These are phyloP conservation scores for Xerus rutilus DNA, from an alignment of 2,797 vertebrate genomes.

Conservation along the genomic window DNA sequence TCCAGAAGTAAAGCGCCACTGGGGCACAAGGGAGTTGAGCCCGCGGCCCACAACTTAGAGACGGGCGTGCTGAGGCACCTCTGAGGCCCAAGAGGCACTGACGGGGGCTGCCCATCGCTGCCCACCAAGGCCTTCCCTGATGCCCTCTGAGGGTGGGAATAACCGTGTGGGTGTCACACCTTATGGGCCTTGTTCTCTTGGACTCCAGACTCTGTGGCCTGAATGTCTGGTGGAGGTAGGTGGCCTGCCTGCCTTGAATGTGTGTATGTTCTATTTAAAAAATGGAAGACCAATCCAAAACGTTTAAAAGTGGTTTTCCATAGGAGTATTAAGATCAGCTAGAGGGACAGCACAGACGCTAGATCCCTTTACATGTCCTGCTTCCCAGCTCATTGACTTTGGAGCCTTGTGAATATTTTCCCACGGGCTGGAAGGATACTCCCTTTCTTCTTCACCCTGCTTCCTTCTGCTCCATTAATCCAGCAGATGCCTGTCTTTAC, in stretches of 20 bases:
- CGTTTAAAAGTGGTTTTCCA: not conserved
- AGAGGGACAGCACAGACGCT: not conserved
- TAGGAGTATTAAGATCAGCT: not conserved
- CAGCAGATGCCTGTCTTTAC: not conserved
- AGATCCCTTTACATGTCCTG: not conserved
- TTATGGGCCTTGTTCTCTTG: not conserved
- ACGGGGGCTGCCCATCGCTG: not conserved
- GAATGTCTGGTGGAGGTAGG: not conserved
- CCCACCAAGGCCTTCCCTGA: not conserved
- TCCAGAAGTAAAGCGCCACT: fast-evolving
- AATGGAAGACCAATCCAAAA: not conserved
- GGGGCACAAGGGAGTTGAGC: not conserved
- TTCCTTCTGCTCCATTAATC: too few relatives aligned
- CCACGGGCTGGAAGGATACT: too few relatives aligned
- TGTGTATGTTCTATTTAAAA: not conserved
- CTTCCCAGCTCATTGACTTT: not conserved
- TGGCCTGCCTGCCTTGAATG: too few relatives aligned
- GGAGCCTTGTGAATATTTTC: not conserved
- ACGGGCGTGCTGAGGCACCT: not conserved
- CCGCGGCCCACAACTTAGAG: not conserved
- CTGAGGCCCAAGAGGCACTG: not conserved
- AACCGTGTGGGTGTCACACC: fast-evolving
- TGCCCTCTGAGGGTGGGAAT: too few relatives aligned
- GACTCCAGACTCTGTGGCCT: not conserved
- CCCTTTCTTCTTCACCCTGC: too few relatives aligned